Conservation (phyloP, 2,113 vertebrate species). For the Scomber scombrus region DNA sequence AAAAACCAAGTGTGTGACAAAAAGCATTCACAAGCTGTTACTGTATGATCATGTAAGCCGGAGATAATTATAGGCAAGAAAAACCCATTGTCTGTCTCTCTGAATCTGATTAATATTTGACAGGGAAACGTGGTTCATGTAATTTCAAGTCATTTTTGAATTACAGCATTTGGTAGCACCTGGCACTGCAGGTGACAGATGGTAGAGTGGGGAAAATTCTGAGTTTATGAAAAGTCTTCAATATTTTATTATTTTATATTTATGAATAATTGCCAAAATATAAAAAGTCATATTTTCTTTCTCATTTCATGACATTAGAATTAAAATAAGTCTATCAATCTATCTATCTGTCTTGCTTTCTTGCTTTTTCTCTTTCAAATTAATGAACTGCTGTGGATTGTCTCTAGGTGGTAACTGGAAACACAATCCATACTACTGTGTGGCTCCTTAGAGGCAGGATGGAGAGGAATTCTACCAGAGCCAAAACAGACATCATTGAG, state of each 20-base stretch:
- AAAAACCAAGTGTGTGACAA: conserved; percentile 20
- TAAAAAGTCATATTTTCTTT: no score
- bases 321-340: no score
- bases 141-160: not conserved
- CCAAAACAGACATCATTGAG: conserved; percentile 63
- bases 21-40: not conserved
- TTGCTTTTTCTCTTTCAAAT: not conserved
- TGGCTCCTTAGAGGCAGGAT: not conserved
- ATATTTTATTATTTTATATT: no score
- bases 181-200: not conserved
- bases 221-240: no score
- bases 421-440: not conserved
- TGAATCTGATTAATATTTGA: not conserved
- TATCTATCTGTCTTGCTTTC: not conserved
- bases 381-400: not conserved
- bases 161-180: conserved; percentile 8
- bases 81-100: not conserved
- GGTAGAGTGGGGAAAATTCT: no score
- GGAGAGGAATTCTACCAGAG: conserved; percentile 26
- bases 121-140: not conserved
- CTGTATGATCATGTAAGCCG: not conserved
- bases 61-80: not conserved
- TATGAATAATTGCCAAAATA: no score
- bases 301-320: no score
- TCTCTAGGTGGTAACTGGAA: conserved; percentile 14